Conservation (phyloP, 1,140 invertebrate genomes). For the Patella vulgata region DNA sequence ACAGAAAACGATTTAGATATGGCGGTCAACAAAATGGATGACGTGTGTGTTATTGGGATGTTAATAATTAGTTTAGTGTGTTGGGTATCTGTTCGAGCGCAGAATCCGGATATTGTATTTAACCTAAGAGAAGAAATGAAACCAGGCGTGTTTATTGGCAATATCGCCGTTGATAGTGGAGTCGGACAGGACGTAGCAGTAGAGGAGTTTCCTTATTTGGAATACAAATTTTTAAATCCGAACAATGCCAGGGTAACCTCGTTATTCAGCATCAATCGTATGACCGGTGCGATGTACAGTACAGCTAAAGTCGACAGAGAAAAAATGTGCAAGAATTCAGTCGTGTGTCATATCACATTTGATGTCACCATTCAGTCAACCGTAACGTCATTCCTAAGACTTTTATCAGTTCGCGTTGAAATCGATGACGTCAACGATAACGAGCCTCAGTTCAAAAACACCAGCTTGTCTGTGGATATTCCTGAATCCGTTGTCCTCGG, state of each 20-base stretch:
- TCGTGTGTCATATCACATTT: conserved; percentile 80
- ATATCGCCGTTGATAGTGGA: conserved; percentile 23
- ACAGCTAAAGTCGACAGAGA: conserved; percentile 35
- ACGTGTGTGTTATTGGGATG: too few species aligned
- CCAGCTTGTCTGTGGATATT: conserved; percentile 72
- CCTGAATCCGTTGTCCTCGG: conserved; percentile 32
- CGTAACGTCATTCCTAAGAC: conserved; percentile 16
- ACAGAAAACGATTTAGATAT: too few species aligned
- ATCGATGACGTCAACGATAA: conserved; percentile 94
- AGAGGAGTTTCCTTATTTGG: conserved; percentile 18
- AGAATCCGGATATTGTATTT: conserved; percentile 20
- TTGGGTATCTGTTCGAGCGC: too few species aligned
- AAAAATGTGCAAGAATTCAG: conserved; percentile 60
- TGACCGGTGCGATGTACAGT: conserved; percentile 29
- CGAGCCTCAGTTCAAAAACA: conserved; percentile 81
- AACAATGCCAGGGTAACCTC: conserved; percentile 22
- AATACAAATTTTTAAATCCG: conserved; percentile 30
- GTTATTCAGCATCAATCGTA: conserved; percentile 33
- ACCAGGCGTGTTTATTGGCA: conserved; percentile 27
- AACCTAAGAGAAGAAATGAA: conserved; percentile 26
- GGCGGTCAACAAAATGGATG: too few species aligned
- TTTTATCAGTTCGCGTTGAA: conserved; percentile 75
- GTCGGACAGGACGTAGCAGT: conserved; percentile 21
- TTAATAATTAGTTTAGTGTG: too few species aligned
- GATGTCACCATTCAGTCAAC: conserved; percentile 16